Conservation (phyloP, 2,888 invertebrate species). For the Caenorhabditis sp. region DNA sequence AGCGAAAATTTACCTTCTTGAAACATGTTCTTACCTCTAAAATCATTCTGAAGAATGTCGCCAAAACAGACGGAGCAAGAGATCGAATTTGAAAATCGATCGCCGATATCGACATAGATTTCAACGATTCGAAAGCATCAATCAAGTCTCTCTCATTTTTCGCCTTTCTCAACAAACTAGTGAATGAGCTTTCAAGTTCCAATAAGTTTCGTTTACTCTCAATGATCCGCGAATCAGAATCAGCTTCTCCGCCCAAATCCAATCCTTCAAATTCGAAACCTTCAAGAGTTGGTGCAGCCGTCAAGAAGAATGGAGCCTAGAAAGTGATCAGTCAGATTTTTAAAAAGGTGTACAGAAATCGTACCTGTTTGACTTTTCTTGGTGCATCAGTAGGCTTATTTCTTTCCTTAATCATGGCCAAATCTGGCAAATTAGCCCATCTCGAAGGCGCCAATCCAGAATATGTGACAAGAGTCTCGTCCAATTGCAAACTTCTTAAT, state of each 20-base stretch:
- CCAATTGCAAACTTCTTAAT: slow-evolving; percentile 20
- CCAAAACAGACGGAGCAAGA: slow-evolving; percentile 43
- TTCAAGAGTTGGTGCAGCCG: slow-evolving; percentile 85
- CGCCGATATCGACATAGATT: slow-evolving; percentile 56
- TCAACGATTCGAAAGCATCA: slow-evolving; percentile 41
- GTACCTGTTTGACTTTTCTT: slow-evolving; percentile 80
- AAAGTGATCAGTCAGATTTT: not conserved
- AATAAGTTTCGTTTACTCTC: slow-evolving; percentile 56
- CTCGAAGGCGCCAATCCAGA: slow-evolving; percentile 81
- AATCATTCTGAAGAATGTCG: slow-evolving; percentile 59
- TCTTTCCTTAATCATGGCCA: slow-evolving; percentile 84
- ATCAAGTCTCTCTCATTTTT: slow-evolving; percentile 26
- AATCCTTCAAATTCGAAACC: slow-evolving; percentile 78
- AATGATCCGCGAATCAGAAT: slow-evolving; percentile 32
- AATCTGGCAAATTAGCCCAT: slow-evolving; percentile 88
- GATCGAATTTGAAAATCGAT: slow-evolving; percentile 66
- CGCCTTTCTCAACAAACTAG: slow-evolving; percentile 36
- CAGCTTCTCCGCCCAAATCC: slow-evolving; percentile 15
- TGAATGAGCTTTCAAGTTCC: slow-evolving; percentile 56
- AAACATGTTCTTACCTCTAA: slow-evolving; percentile 28
- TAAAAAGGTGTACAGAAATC: not conserved
- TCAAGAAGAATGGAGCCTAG: slow-evolving; percentile 90
- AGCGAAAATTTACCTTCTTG: not conserved
- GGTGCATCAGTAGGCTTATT: slow-evolving; percentile 89
- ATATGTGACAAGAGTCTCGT: slow-evolving; percentile 78